Conservation (phyloP, 2,113 vertebrate genomes). For the Ceyx melanurus region DNA sequence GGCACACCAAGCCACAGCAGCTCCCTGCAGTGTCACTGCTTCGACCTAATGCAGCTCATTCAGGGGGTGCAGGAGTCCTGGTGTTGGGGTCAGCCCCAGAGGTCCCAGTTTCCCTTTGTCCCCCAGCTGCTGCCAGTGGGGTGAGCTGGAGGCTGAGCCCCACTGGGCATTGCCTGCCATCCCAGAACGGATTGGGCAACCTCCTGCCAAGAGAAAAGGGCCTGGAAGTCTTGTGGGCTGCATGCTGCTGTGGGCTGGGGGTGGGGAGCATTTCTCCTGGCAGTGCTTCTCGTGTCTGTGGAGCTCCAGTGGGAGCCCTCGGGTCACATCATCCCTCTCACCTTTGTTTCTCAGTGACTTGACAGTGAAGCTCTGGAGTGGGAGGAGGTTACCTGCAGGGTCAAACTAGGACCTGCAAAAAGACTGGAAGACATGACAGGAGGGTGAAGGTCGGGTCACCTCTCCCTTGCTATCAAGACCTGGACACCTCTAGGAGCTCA, state of each 20-base stretch:
- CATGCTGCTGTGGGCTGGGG: background rate
- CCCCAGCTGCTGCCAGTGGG: background rate
- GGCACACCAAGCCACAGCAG: background rate
- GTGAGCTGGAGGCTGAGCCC: constrained; percentile 33
- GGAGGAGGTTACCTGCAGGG: constrained; percentile 64
- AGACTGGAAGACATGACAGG: background rate
- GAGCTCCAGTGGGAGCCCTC: background rate
- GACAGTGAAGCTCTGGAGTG: constrained; percentile 93
- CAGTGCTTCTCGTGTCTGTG: background rate
- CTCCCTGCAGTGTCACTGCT: background rate
- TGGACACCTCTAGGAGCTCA: background rate
- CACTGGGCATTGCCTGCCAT: background rate
- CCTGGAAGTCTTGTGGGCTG: background rate
- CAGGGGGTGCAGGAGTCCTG: background rate
- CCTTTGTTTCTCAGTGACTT: constrained; percentile 82
- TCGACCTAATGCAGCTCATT: background rate
- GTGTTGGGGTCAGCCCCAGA: background rate
- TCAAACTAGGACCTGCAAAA: constrained; percentile 56
- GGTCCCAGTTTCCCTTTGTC: background rate
- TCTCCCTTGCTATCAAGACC: background rate
- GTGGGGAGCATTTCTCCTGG: background rate
- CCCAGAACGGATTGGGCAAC: background rate
- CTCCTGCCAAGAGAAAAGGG: background rate
- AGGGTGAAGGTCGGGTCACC: background rate
- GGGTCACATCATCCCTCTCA: constrained; percentile 14